These are phyloP conservation scores for Ictalurus furcatus DNA, from an alignment of 2,113 vertebrate species.

Conservation along the genomic window DNA sequence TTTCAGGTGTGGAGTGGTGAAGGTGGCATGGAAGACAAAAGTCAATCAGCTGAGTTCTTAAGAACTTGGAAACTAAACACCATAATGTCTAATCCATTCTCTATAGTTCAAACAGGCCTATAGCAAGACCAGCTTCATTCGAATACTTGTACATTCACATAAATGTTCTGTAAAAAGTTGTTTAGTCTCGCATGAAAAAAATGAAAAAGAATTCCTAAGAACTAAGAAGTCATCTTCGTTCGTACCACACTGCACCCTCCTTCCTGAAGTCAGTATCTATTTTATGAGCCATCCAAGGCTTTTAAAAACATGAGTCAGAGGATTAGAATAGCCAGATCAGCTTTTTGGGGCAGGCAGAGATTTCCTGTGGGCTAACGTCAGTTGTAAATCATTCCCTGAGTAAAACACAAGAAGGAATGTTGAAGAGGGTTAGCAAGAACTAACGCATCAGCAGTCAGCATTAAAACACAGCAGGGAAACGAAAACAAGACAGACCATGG, in stretches of 20 bases:
- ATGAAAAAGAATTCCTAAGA: neutral
- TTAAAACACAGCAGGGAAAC: constrained; percentile 17
- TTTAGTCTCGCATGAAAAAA: neutral
- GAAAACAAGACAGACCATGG: constrained; percentile 15
- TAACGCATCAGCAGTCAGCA: constrained; percentile 19
- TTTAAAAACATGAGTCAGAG: constrained; percentile 26
- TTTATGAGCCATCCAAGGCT: constrained; percentile 13
- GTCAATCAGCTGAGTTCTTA: neutral
- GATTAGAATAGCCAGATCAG: constrained; percentile 34
- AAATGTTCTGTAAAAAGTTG: neutral
- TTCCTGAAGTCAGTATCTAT: constrained; percentile 11
- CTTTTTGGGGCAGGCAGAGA: constrained; percentile 27
- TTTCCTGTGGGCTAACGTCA: constrained; percentile 36
- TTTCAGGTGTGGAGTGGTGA: neutral
- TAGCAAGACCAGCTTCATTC: neutral
- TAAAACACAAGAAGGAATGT: neutral
- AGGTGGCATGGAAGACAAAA: neutral
- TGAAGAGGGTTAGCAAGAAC: constrained; percentile 21
- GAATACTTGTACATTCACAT: neutral
- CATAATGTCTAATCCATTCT: neutral
- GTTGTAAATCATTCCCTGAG: constrained; percentile 7
- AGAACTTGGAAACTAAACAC: neutral
- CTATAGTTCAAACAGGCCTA: neutral
- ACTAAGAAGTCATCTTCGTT: neutral
- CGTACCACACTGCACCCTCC: neutral